phyloP scores from a whole-genome alignment of 2,888 invertebrate species.

The Stomorhina lunata region DNA sequence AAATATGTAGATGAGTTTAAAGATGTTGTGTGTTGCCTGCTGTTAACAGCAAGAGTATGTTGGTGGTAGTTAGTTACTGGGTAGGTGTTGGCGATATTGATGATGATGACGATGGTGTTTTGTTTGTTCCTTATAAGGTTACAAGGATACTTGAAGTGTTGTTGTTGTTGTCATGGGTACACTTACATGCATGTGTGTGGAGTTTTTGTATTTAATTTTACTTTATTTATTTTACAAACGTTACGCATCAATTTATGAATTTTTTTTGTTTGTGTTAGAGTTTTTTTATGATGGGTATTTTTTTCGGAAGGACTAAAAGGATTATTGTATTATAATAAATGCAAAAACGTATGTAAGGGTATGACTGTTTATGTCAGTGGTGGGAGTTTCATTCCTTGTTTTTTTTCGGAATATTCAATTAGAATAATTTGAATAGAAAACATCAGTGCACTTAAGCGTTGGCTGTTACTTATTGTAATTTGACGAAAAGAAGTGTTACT shows the following conservation, averaged over 20 bases:
- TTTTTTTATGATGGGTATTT: conserved; percentile 33
- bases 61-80: neutral
- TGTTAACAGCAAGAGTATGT: conserved; percentile 9
- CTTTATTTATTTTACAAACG: conserved; percentile 61
- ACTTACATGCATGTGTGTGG: conserved; percentile 32
- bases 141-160: neutral
- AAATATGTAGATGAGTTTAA: conserved; percentile 23
- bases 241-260: conserved; percentile 62
- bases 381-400: neutral
- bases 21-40: neutral
- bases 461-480: conserved; percentile 23
- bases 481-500: conserved; percentile 34
- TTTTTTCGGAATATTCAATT: conserved; percentile 55
- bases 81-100: conserved; percentile 15
- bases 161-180: conserved; percentile 10
- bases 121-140: neutral
- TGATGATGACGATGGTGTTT: conserved; percentile 33
- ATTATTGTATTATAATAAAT: conserved; percentile 41
- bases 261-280: conserved; percentile 24
- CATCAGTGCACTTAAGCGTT: conserved; percentile 15
- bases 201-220: conserved; percentile 7
- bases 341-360: neutral
- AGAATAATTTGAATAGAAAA: conserved; percentile 53
- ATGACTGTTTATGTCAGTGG: neutral
- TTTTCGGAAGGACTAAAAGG: conserved; percentile 39